Conservation (phyloP, 2,888 invertebrate species). For the Pterostichus madidus region DNA sequence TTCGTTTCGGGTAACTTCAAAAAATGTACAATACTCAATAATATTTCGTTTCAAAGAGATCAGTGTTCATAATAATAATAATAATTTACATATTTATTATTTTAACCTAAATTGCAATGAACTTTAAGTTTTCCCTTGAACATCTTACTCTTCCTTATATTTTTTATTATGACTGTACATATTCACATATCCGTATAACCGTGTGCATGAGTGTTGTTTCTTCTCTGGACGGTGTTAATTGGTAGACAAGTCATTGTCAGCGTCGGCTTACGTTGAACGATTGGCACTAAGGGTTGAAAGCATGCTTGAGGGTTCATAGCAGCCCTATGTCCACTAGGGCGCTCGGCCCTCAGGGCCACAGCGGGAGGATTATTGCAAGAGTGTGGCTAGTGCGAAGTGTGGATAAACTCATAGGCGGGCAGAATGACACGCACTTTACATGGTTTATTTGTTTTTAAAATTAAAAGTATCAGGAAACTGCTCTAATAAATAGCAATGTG, state of each 20-base stretch:
- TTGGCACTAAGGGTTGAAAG: slow-evolving; percentile 22
- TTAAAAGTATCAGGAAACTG: neutral
- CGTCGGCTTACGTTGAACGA: slow-evolving; percentile 55
- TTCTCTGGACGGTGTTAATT: slow-evolving; percentile 58
- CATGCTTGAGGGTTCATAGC: neutral
- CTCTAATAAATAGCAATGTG: no score
- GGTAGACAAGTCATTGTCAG: slow-evolving; percentile 65
- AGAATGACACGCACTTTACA: neutral
- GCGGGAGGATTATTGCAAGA: slow-evolving; percentile 16
- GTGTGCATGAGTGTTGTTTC: no score
- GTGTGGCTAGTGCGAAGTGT: neutral
- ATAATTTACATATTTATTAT: no score
- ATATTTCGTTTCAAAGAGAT: no score
- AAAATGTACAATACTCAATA: no score
- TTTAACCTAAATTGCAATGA: no score
- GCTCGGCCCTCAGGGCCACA: slow-evolving; percentile 19
- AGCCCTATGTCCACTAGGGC: slow-evolving; percentile 28
- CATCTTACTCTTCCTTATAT: no score
- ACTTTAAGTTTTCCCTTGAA: no score
- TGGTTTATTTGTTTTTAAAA: neutral
- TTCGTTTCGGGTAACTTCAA: no score
- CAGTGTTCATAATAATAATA: no score
- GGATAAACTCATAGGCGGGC: slow-evolving; percentile 31
- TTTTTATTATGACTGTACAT: no score
- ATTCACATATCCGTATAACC: no score